Percentiles rank a stretch among this genome's conserved stretches.
Conservation (phyloP, 2,113 vertebrate species). For the Saccopteryx bilineata region DNA sequence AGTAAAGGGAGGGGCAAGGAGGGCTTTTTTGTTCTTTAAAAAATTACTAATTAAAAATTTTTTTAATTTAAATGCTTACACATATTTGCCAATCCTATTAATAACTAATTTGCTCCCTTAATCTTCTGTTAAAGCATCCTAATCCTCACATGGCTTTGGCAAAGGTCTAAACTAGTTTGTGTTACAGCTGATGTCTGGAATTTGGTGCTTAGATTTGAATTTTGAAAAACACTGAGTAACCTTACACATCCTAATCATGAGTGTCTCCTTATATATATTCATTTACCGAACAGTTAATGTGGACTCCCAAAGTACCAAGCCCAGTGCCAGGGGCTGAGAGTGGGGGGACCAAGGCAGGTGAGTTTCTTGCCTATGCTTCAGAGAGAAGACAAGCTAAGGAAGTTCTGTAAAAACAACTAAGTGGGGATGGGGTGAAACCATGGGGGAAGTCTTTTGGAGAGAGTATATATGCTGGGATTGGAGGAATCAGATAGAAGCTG, state of each 20-base stretch:
- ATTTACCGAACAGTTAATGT: constrained; percentile 17
- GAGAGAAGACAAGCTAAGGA: background rate
- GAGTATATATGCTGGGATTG: background rate
- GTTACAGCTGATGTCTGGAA: background rate
- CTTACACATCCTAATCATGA: background rate
- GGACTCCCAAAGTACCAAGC: background rate
- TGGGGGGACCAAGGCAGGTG: background rate
- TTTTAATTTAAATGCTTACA: background rate
- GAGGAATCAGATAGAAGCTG: background rate
- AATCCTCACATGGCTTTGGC: background rate
- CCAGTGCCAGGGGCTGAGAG: background rate
- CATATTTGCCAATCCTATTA: background rate
- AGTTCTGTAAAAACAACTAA: background rate
- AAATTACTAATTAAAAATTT: background rate
- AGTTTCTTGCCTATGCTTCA: background rate
- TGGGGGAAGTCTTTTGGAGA: background rate
- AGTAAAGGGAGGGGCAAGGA: background rate
- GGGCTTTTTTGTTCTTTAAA: background rate
- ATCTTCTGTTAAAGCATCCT: background rate
- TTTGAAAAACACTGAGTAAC: constrained; percentile 56
- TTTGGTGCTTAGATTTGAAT: constrained; percentile 51
- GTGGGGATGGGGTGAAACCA: background rate
- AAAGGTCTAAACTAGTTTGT: constrained; percentile 6
- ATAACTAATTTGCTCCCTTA: background rate
- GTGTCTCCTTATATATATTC: constrained; percentile 29